Percentiles rank a stretch among this genome's conserved stretches.
These are phyloP conservation scores for Corvus cornix DNA, from an alignment of 2,113 vertebrate genomes.

Conservation along the genomic window DNA sequence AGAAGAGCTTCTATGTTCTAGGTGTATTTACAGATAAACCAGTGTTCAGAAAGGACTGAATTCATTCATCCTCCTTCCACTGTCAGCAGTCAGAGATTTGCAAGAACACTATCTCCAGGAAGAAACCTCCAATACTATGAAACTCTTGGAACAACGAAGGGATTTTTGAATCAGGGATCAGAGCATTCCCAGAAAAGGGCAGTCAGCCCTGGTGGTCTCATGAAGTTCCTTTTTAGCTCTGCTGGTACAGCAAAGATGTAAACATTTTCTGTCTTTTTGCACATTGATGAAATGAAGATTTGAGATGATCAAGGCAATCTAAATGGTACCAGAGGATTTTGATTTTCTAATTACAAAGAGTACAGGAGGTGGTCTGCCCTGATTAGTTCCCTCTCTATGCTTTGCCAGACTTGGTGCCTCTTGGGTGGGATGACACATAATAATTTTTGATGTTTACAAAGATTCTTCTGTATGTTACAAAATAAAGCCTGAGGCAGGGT, in stretches of 20 bases:
- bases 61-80: not conserved
- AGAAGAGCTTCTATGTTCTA: constrained; percentile 13
- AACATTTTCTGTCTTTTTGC: not conserved
- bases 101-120: not conserved
- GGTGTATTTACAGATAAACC: not conserved
- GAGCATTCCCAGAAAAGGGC: not conserved
- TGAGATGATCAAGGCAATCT: not conserved
- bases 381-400: not conserved
- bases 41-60: not conserved
- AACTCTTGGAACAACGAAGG: not conserved
- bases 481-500: not conserved
- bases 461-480: not conserved
- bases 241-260: not conserved
- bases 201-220: not conserved
- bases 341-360: not conserved
- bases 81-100: not conserved
- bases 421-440: not conserved
- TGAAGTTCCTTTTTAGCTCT: not conserved
- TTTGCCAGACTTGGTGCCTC: not conserved
- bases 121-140: not conserved
- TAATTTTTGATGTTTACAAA: not conserved
- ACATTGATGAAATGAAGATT: not conserved
- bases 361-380: not conserved
- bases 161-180: not conserved
- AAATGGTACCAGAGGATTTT: not conserved